Evolutionary conservation across 2,113 vertebrate genomes (phyloP), one percentile per base, ranked within the genome.

Genomic region (Meriones unguiculatus): DNA sequence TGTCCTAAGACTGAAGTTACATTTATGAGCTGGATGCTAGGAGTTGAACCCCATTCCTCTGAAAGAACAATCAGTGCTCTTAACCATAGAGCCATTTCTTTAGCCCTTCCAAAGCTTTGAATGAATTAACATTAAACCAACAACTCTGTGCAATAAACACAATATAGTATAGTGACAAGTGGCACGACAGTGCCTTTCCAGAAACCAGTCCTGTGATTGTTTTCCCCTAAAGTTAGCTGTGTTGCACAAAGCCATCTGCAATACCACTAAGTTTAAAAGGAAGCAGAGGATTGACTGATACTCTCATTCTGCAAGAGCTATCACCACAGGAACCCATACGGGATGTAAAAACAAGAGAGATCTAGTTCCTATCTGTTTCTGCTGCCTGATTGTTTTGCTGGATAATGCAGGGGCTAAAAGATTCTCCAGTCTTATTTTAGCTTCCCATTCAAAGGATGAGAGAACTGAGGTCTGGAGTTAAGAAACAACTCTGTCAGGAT

Each of bases 401-500:
- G 32, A 64, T 75, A 54, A 80, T 3, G 12, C 52, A 38, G 3
- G 65, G 0, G n/a, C 32, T 62, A 81, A 77, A 35, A 14, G 1
- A 17, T 30, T n/a, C 50, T 11, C 6, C 3, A 73, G 15, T 28
- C 41, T 90, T 11, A 5, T 54, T 86, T 69, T 50, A 30, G 65
- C 65, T 91, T 67, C 69, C 89, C 52, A 52, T 46, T 94, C 78
- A 46, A 94, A 93, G 91, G 30, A 92, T 50, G 9, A 52, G n/a
- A 82, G 12, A 75, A 86, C 6, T 89, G 96, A 98, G 96, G 69
- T 82, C 92, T 4, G 0, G 72, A 92, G 28, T 0, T 0, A 32
- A 57, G 12, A 52, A 30, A 0, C 24, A 15, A 70, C 57, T 94
- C 35, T 46, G 59, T 64, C 59, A 73, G 46, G 12, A 67, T 69